Base-by-base conservation (phyloP, 1,140 invertebrate species). In the Cydia amplana region DNA sequence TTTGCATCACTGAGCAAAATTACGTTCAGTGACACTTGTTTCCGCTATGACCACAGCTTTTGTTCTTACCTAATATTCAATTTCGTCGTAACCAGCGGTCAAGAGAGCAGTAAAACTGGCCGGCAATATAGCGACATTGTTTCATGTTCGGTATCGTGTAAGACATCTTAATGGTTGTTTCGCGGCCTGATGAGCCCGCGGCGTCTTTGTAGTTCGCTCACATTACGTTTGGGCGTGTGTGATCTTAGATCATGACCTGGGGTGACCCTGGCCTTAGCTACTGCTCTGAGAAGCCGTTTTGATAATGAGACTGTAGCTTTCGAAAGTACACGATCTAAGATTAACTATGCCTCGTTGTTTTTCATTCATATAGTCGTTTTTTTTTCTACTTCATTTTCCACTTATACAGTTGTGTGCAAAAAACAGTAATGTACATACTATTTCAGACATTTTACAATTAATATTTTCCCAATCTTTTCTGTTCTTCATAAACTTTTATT, bases 151-250 rank as follows among this genome's bases (percentile, higher is more conserved):
- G 28, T 67, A 67, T 67, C 64, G 6, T 32, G 64, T 32, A 55
- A 55, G 16, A 67, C 64, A 67, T 67, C 64, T 67, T 32, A 67
- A 67, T 67, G 64, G 64, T 1, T 36, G 64, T 36, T 67, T 67
- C 64, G 64, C 28, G 64, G 63, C 12, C 12, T 14, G 63, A 65
- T 65, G 63, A 10, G 20, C 25, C 9, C 63, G 63, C 63, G 25
- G 64, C 64, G 5, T 32, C 64, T 67, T 67, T 67, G 64, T 67
- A 67, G 64, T 67, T 67, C 64, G n/a, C 40, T 67, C 64, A 36
- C 64, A 67, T 32, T 67, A 7, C 28, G 28, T 32, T n/a, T 32
- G 12, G 25, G 28, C 32, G 64, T 67, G 23, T 32, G 28, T 32
- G 28, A 67, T 32, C 64, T 32, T 32, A 32, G 16, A 67, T 32